A percentile compares a stretch with the other conserved stretches of the same genome.
Evolutionary conservation across 2,888 invertebrate species (phyloP).

Genomic region (Agrilus biguttatus): DNA sequence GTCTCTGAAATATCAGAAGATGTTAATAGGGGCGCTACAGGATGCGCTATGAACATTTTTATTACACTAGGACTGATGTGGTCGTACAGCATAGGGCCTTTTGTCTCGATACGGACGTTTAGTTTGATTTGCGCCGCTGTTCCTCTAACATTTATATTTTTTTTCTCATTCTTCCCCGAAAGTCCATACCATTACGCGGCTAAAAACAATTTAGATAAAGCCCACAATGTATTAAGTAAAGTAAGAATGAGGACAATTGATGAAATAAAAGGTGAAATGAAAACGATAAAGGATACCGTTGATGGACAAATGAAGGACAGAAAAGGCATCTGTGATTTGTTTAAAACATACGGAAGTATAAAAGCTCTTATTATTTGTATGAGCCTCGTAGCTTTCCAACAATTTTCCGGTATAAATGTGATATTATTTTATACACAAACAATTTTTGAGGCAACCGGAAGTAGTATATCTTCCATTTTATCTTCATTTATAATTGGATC

Average conservation of each 20-base stretch:
- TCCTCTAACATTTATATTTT: conserved; percentile 35
- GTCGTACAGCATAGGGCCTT: conserved; percentile 56
- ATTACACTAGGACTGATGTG: conserved; percentile 53
- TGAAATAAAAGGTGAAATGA: conserved; percentile 34
- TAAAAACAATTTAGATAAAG: conserved; percentile 43
- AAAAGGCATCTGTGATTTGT: conserved; percentile 38
- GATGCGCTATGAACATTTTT: conserved; percentile 50
- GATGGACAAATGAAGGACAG: conserved; percentile 17
- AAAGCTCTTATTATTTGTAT: conserved; percentile 60
- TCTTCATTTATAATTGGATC: conserved; percentile 61
- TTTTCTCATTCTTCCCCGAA: conserved; percentile 62
- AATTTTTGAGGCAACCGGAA: conserved; percentile 52
- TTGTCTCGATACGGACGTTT: conserved; percentile 44
- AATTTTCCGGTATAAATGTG: conserved; percentile 64
- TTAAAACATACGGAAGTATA: conserved; percentile 49
- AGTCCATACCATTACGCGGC: conserved; percentile 55
- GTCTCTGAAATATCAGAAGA: conserved; percentile 68
- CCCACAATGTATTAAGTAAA: conserved; percentile 37
- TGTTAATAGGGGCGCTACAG: conserved; percentile 58
- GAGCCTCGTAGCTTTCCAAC: conserved; percentile 62
- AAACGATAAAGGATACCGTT: conserved; percentile 18
- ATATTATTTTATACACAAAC: conserved; percentile 59
- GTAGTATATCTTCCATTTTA: conserved; percentile 40
- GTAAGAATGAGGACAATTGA: conserved; percentile 42
- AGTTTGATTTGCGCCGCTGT: conserved; percentile 34